Conservation (phyloP, 2,797 vertebrate species). For the Xenentodon cancila region DNA sequence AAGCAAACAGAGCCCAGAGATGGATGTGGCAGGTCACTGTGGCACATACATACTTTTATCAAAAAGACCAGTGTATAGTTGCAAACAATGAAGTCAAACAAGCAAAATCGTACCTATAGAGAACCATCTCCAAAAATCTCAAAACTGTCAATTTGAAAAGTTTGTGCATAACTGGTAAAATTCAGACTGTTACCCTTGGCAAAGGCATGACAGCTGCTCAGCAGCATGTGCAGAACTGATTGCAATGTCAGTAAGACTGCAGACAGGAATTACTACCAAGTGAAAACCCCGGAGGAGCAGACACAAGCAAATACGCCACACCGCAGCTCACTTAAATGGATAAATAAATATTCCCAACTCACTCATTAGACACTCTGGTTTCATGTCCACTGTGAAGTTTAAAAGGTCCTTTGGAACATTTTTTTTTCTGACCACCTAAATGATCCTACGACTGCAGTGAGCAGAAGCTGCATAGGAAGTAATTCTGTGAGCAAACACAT, state of each 20-base stretch:
- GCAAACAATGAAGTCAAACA: slow-evolving; percentile 15
- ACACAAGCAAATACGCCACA: not conserved
- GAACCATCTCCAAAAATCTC: not conserved
- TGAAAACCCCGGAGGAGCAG: not conserved
- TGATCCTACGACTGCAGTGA: too few species aligned
- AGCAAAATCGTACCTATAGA: not conserved
- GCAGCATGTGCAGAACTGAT: not conserved
- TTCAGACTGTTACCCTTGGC: not conserved
- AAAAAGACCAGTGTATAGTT: slow-evolving; percentile 3
- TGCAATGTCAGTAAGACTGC: slow-evolving; percentile 1
- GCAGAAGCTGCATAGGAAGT: too few species aligned
- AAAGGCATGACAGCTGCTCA: slow-evolving; percentile 1
- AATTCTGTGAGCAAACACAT: too few species aligned
- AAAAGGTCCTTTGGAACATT: not conserved
- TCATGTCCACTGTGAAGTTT: not conserved
- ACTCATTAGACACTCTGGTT: not conserved
- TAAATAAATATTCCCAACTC: not conserved
- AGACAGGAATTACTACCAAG: slow-evolving; percentile 1
- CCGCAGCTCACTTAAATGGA: not conserved
- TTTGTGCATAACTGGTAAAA: not conserved
- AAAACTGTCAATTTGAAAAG: slow-evolving; percentile 5
- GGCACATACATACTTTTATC: slow-evolving; percentile 32
- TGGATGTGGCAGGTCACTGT: slow-evolving; percentile 67
- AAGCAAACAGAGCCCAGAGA: slow-evolving; percentile 63
- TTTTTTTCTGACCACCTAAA: not conserved